Evolutionary conservation across 1,140 invertebrate species (phyloP).

Genomic region (Dendrolimus kikuchii): DNA sequence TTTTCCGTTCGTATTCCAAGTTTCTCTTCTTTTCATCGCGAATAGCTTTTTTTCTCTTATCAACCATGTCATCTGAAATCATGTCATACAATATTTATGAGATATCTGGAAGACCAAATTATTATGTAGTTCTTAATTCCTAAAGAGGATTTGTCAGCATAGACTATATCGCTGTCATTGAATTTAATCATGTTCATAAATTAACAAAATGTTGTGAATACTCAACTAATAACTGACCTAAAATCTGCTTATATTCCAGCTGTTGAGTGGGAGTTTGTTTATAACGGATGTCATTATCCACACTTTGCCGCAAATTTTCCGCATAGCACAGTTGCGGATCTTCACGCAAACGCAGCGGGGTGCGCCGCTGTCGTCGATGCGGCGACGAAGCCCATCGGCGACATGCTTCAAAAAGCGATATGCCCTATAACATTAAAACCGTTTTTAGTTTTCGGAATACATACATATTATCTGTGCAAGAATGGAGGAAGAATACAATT

Average conservation of each 20-base stretch:
- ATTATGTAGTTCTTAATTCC: background rate
- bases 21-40: conserved; percentile 45
- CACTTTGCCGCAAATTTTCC: conserved; percentile 57
- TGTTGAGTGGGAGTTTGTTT: conserved; percentile 62
- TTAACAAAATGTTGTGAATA: conserved; percentile 1
- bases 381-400: conserved; percentile 34
- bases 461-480: no score
- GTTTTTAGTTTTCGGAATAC: background rate
- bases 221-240: conserved; percentile 48
- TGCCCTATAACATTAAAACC: conserved; percentile 28
- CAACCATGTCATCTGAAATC: conserved; percentile 59
- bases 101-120: background rate
- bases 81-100: conserved; percentile 1
- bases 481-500: no score
- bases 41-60: conserved; percentile 44
- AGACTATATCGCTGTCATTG: background rate
- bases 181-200: background rate
- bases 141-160: conserved; percentile 2
- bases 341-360: conserved; percentile 49
- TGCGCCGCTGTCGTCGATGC: conserved; percentile 24
- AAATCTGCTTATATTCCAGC: conserved; percentile 64
- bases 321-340: conserved; percentile 68
- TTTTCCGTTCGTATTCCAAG: conserved; percentile 59
- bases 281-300: conserved; percentile 73
- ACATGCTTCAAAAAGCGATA: conserved; percentile 33